Percentiles rank a stretch among this genome's conserved stretches.
Conservation (phyloP, 2,888 invertebrate species). For the Torymus aiolomorphi region DNA sequence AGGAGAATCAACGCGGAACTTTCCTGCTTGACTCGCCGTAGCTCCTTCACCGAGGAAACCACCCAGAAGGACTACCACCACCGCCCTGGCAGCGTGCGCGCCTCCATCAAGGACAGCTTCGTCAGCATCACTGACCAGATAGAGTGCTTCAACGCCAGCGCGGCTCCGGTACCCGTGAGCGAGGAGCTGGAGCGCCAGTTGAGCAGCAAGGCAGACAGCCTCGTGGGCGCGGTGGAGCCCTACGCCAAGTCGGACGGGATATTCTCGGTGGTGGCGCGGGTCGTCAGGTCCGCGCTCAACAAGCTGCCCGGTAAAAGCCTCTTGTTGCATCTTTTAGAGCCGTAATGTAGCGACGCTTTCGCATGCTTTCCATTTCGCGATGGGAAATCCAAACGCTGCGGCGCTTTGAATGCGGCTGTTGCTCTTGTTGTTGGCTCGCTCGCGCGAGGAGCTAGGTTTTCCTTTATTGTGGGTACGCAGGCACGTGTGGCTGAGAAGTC, state of each 20-base stretch:
- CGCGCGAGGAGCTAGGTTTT: too few relatives aligned
- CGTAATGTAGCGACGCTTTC: slow-evolving; percentile 4
- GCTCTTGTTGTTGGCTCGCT: too few relatives aligned
- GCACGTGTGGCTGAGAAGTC: too few relatives aligned
- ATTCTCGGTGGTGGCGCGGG: slow-evolving; percentile 68
- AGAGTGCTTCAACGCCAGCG: slow-evolving; percentile 10
- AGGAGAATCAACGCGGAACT: too few relatives aligned
- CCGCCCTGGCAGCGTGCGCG: too few relatives aligned
- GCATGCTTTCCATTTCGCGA: slow-evolving; percentile 22
- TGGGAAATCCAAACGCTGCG: slow-evolving; percentile 27
- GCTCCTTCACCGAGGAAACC: not conserved
- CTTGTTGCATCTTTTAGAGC: slow-evolving; percentile 19
- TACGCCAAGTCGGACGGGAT: slow-evolving; percentile 61
- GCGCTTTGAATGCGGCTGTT: slow-evolving; percentile 5
- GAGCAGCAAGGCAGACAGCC: not conserved
- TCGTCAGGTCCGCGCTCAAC: slow-evolving; percentile 66
- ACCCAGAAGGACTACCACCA: too few relatives aligned
- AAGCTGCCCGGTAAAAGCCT: slow-evolving; percentile 66
- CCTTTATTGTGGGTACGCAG: too few relatives aligned
- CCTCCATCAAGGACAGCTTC: slow-evolving; percentile 63
- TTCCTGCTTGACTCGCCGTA: not conserved
- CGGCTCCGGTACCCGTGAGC: too few relatives aligned
- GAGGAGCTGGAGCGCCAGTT: too few relatives aligned
- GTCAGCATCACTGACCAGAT: slow-evolving; percentile 55
- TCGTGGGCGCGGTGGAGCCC: not conserved